Conservation (phyloP, 2,797 vertebrate genomes). For the Hypotaenidia okinawae region DNA sequence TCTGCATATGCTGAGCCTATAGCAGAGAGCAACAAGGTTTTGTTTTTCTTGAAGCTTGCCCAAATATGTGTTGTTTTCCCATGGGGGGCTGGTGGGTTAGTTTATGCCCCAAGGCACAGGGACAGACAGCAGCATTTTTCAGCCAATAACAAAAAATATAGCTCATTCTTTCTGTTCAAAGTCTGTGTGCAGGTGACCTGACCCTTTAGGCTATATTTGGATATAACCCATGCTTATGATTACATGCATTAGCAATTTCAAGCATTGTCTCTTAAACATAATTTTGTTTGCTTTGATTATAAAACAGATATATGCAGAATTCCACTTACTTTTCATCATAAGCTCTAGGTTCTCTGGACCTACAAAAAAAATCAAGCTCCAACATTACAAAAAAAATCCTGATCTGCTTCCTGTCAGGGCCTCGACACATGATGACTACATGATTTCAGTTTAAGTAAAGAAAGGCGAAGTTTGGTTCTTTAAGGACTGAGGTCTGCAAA, state of each 20-base stretch:
- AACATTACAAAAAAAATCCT: background rate
- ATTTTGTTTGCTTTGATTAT: background rate
- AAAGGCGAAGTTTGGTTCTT: background rate
- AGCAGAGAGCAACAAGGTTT: background rate
- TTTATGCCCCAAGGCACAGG: background rate
- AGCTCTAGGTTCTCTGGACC: background rate
- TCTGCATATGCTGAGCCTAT: background rate
- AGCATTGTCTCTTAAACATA: background rate
- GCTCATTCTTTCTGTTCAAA: background rate
- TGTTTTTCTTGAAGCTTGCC: background rate
- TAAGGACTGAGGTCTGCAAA: background rate
- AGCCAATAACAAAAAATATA: background rate
- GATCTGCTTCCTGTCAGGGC: background rate
- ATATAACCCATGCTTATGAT: background rate
- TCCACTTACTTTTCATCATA: background rate
- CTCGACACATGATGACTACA: background rate
- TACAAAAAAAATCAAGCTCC: background rate
- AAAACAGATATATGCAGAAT: background rate
- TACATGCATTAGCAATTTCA: background rate
- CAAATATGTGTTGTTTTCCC: conserved; percentile 2
- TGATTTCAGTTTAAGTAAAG: background rate
- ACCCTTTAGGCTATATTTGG: background rate
- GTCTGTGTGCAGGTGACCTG: background rate
- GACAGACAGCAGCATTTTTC: background rate
- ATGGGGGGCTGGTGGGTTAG: background rate